Evolutionary conservation across 2,797 vertebrate species (phyloP).

Genomic region (Leuciscus waleckii): DNA sequence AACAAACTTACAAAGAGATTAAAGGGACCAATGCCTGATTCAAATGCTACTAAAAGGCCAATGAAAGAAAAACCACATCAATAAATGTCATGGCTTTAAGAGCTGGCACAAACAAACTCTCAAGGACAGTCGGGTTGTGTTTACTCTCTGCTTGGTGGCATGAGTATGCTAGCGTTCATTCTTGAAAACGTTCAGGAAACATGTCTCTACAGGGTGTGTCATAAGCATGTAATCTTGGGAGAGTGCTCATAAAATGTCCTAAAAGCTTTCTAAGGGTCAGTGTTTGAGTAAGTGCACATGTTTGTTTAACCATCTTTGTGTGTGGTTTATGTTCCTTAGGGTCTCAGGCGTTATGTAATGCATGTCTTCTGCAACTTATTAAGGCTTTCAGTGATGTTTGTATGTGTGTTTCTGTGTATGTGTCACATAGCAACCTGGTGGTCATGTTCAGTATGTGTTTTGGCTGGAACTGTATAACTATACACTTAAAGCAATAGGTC

Average conservation of each 20-base stretch:
- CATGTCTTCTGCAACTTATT: slow-evolving; percentile 47
- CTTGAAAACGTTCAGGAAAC: slow-evolving; percentile 44
- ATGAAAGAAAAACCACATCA: slow-evolving; percentile 75
- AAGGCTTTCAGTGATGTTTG: slow-evolving; percentile 35
- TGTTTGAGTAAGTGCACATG: slow-evolving; percentile 55
- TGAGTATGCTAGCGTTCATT: neutral
- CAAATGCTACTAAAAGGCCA: slow-evolving; percentile 82
- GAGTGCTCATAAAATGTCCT: slow-evolving; percentile 60
- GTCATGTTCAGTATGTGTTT: slow-evolving; percentile 6
- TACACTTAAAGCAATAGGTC: neutral
- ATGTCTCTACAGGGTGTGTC: slow-evolving; percentile 62
- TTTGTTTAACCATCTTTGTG: slow-evolving; percentile 65
- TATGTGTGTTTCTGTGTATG: slow-evolving; percentile 41
- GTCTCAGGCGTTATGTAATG: slow-evolving; percentile 51
- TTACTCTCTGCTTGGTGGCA: slow-evolving; percentile 59
- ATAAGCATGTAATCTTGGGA: slow-evolving; percentile 55
- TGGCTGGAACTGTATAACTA: slow-evolving; percentile 10
- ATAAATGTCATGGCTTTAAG: slow-evolving; percentile 77
- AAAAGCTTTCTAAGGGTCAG: slow-evolving; percentile 60
- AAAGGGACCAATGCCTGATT: slow-evolving; percentile 67
- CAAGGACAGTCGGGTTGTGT: slow-evolving; percentile 55
- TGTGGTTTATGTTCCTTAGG: slow-evolving; percentile 52
- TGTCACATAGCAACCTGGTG: slow-evolving; percentile 30
- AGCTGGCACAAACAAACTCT: slow-evolving; percentile 52
- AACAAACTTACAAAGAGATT: slow-evolving; percentile 73